Conservation (phyloP, 2,113 vertebrate genomes). For the Saimiri boliviensis region DNA sequence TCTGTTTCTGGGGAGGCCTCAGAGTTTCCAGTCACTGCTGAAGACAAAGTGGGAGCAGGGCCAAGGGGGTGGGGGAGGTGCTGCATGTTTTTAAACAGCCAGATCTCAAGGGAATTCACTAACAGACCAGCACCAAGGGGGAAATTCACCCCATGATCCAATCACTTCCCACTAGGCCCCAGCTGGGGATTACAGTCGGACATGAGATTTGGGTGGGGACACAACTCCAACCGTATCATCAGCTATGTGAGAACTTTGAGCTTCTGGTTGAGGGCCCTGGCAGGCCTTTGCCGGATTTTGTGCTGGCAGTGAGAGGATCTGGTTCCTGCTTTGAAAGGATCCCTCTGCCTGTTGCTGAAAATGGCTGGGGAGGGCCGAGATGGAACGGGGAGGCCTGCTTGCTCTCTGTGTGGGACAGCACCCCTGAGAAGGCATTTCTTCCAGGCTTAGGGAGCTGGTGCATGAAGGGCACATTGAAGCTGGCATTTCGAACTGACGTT, state of each 20-base stretch:
- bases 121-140: no score
- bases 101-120: no score
- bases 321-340: neutral
- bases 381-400: accelerated
- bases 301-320: neutral
- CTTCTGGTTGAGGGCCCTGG: neutral
- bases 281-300: accelerated
- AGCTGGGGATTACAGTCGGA: no score
- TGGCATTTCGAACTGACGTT: neutral
- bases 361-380: neutral
- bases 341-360: neutral
- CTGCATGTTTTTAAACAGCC: no score
- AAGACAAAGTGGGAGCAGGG: no score
- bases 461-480: accelerated
- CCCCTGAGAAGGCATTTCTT: accelerated
- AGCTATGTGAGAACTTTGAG: neutral
- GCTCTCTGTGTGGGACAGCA: accelerated
- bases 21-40: no score
- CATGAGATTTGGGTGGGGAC: no score
- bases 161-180: no score
- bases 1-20: no score
- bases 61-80: no score
- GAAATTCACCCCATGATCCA: no score
- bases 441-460: neutral
- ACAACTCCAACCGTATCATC: no score